Percentiles rank a stretch among this genome's conserved stretches.
Evolutionary conservation across 2,113 vertebrate genomes (phyloP).

Genomic region (Acinonyx jubatus): DNA sequence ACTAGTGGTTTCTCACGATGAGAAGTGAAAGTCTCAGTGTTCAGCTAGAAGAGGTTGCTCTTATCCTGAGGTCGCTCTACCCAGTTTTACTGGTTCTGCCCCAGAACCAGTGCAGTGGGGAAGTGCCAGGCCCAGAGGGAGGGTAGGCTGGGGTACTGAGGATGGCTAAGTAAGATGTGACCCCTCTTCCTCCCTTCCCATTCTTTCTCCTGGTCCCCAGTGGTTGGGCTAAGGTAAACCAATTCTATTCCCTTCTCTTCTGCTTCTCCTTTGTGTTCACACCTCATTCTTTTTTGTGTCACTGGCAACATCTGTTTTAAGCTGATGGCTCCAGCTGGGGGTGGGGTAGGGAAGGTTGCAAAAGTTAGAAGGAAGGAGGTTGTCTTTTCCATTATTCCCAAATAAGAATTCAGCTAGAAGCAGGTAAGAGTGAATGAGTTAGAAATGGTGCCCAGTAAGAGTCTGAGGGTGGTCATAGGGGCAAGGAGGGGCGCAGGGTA

Average conservation of each 20-base stretch:
- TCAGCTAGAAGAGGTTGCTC: not conserved
- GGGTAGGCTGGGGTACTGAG: not conserved
- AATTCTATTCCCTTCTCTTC: not conserved
- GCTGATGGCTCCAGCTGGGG: not conserved
- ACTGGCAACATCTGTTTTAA: not conserved
- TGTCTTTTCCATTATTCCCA: not conserved
- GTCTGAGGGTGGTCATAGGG: not conserved
- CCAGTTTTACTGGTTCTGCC: not conserved
- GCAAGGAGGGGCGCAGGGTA: fast-evolving
- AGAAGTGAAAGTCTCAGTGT: not conserved
- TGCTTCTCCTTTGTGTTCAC: not conserved
- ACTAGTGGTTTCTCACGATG: not conserved
- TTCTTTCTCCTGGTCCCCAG: not conserved
- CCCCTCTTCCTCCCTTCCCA: not conserved
- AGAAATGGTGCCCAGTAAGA: not conserved
- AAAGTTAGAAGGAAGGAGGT: not conserved
- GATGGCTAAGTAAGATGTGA: not conserved
- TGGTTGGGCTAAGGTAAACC: not conserved
- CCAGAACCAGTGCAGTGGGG: not conserved
- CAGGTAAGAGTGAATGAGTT: not conserved
- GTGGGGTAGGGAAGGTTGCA: too few relatives aligned
- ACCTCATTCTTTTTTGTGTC: not conserved
- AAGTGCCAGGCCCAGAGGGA: not conserved
- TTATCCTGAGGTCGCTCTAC: not conserved
- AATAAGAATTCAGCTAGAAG: not conserved